phyloP scores from a whole-genome alignment of 2,888 invertebrate genomes.

The Drosophila gaucha region DNA sequence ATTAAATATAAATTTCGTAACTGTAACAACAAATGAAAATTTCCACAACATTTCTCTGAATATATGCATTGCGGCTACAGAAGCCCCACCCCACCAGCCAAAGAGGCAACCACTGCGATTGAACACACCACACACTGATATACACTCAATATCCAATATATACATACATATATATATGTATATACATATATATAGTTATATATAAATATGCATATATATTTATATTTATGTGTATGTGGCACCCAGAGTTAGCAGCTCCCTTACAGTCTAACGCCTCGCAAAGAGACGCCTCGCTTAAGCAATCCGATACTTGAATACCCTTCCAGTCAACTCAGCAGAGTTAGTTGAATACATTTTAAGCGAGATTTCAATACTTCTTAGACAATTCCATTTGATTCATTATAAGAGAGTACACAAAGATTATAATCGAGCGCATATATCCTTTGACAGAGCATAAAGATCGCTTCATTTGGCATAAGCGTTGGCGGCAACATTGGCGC shows the following conservation, averaged over 20 bases:
- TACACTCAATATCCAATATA: no score
- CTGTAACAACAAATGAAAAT: slow-evolving; percentile 38
- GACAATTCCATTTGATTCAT: not conserved
- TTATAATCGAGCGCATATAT: not conserved
- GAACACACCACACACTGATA: slow-evolving; percentile 29
- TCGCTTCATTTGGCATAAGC: slow-evolving; percentile 42
- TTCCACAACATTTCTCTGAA: slow-evolving; percentile 24
- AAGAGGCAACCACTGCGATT: slow-evolving; percentile 35
- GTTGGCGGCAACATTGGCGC: slow-evolving; percentile 54
- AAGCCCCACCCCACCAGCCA: slow-evolving; percentile 36
- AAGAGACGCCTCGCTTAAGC: not conserved
- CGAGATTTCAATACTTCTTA: not conserved
- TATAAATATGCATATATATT: not conserved
- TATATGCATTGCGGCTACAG: slow-evolving; percentile 20
- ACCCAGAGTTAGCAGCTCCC: slow-evolving; percentile 36
- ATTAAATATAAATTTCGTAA: slow-evolving; percentile 43
- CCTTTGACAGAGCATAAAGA: slow-evolving; percentile 3
- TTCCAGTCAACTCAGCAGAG: not conserved
- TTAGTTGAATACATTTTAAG: not conserved
- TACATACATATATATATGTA: slow-evolving; percentile 1
- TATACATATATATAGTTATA: not conserved
- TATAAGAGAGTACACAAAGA: no score
- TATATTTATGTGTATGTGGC: slow-evolving; percentile 6
- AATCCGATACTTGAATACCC: slow-evolving; percentile 25
- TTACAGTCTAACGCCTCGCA: slow-evolving; percentile 32